Base-by-base conservation (phyloP, 2,797 vertebrate genomes). In the Sebastes hubbsi region DNA sequence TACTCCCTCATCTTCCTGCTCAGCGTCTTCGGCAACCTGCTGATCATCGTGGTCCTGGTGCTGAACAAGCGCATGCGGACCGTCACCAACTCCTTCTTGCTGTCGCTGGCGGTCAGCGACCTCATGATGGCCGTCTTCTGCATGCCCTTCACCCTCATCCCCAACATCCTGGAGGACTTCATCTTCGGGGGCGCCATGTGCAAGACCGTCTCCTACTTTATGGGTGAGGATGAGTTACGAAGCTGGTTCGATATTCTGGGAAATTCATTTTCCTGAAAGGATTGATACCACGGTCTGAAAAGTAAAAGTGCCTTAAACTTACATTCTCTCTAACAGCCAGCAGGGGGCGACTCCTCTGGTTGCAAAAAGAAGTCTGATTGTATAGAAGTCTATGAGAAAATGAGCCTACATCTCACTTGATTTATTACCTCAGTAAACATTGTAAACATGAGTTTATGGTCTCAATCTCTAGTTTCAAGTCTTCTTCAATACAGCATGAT, bases 71-170 rank as follows among this genome's bases (percentile, higher is more conserved):
- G 97, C 18, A 96, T 99, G 93, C 95, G 97, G 14, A 99, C 98
- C 0, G 96, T 99, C 90, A 99, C 98, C 93, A 99, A 99, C 91
- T 96, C 96, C 93, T 99, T 99, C 95, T 95, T 99, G 92, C 96
- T 99, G 73, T 99, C 98, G 0, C 95, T 99, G 96, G 98, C 98
- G 0, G 92, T 98, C 88, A 99, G 98, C 3, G 98, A 99, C 93
- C 96, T 99, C 81, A 96, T 99, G 95, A 95, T 99, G 95, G 97
- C 97, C 0, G 61, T 98, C 77, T 97, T 98, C 92, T 99, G 98
- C 91, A 98, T 99, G 97, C 98, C 98, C 73, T 99, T 99, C 95
- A 98, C 96, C 4, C 96, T 99, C 59, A 93, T 99, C 90, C 98
- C 98, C 79, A 97, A 96, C 92, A 95, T 99, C 81, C 95, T 98